A percentile compares a stretch with the other conserved stretches of the same genome.
Evolutionary conservation across 2,797 vertebrate species (phyloP).

Genomic region (Spinus pinus): DNA sequence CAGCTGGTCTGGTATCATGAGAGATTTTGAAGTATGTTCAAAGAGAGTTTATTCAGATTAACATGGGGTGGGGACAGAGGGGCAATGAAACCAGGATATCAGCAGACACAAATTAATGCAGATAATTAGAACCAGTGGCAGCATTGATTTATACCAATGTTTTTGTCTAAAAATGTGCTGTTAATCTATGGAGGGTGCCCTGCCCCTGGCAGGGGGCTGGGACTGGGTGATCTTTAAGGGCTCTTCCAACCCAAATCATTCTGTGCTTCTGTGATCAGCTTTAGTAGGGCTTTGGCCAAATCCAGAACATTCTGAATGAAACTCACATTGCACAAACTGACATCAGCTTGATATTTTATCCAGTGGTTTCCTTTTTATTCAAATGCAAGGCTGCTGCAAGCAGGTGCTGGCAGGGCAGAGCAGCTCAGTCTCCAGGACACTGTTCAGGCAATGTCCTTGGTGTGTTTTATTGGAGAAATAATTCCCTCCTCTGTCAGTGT

Average conservation of each 20-base stretch:
- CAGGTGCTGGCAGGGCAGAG: background rate
- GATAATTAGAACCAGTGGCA: background rate
- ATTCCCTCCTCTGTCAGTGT: background rate
- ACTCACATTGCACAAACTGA: background rate
- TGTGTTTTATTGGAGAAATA: background rate
- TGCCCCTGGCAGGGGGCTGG: accelerated
- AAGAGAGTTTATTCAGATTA: background rate
- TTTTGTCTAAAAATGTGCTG: background rate
- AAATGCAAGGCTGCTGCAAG: background rate
- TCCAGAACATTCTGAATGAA: background rate
- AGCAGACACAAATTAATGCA: background rate
- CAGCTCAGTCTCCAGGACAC: background rate
- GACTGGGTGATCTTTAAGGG: background rate
- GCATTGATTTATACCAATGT: background rate
- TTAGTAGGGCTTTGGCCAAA: background rate
- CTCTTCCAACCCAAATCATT: background rate
- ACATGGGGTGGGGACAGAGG: background rate
- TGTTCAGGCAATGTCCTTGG: background rate
- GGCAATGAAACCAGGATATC: background rate
- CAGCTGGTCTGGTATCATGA: slow-evolving; percentile 75
- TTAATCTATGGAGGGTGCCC: background rate
- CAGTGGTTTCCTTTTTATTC: background rate
- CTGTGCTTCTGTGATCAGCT: background rate
- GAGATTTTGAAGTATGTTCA: slow-evolving; percentile 73
- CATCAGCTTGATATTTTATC: background rate